These are phyloP conservation scores for Leptodactylus fallax DNA, from an alignment of 2,797 vertebrate genomes.

Conservation along the genomic window DNA sequence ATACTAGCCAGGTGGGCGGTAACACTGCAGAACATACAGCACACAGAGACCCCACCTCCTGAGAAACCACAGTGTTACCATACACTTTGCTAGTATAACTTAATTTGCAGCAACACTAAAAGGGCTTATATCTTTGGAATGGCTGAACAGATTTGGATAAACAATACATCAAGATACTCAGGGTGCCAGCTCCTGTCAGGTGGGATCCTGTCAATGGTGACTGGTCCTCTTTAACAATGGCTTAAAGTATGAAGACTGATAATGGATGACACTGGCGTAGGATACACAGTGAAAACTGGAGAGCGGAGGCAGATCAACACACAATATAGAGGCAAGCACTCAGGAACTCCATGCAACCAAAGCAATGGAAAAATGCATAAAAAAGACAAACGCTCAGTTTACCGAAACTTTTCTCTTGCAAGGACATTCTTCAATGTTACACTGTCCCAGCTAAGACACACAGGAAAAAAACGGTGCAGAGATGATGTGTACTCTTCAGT, in stretches of 20 bases:
- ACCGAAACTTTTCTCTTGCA: constrained; percentile 85
- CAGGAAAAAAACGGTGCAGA: constrained; percentile 58
- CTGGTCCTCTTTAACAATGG: neutral
- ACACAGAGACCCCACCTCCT: no score
- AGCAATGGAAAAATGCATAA: constrained; percentile 32
- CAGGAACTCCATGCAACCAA: constrained; percentile 55
- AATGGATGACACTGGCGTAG: neutral
- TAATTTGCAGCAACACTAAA: no score
- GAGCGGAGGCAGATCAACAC: constrained; percentile 30
- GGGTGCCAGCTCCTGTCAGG: no score
- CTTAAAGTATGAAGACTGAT: neutral
- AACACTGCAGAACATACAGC: no score
- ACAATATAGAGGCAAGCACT: constrained; percentile 48
- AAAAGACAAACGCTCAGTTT: constrained; percentile 66
- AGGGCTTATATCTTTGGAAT: no score
- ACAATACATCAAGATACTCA: no score
- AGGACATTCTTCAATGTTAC: constrained; percentile 84
- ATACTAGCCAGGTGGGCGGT: no score
- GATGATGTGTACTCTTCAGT: constrained; percentile 25
- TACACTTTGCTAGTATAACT: no score
- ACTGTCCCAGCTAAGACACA: constrained; percentile 80
- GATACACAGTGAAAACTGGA: constrained; percentile 23
- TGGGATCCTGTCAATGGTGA: no score
- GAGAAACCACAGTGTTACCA: no score
- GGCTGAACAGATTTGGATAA: no score